Conservation (phyloP, 35 echinoderm and acorn worm genomes). For the Apostichopus parvimensis region DNA sequence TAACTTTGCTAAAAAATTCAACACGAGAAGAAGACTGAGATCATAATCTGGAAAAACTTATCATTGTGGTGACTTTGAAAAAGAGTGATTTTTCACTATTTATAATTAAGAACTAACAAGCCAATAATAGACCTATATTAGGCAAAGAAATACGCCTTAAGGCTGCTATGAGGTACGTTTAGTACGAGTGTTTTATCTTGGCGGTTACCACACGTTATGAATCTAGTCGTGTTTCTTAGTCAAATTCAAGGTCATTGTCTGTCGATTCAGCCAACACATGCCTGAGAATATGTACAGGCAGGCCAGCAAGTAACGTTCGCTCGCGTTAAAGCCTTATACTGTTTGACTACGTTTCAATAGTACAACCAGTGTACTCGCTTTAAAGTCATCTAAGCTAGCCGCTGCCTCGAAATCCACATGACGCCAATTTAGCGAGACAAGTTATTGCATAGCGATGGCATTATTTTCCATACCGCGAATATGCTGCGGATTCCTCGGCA, state of each 20-base stretch:
- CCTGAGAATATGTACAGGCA: neutral
- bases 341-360: neutral
- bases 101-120: no score
- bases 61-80: no score
- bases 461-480: neutral
- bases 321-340: neutral
- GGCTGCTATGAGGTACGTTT: no score
- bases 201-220: no score
- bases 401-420: slow-evolving; percentile 18
- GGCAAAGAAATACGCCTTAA: no score
- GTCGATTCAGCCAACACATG: neutral
- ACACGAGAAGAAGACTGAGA: no score
- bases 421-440: slow-evolving; percentile 44
- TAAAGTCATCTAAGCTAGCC: slow-evolving; percentile 16
- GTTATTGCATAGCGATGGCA: slow-evolving; percentile 21
- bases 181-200: no score
- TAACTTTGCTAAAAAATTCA: no score
- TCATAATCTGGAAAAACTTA: no score
- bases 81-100: no score
- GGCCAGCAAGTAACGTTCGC: neutral
- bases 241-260: neutral
- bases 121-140: no score
- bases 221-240: no score
- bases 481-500: neutral
- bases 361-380: neutral